A percentile compares a stretch with the other conserved stretches of the same genome.
These are phyloP conservation scores for Rhincodon typus DNA, from an alignment of 2,797 vertebrate genomes.

Conservation along the genomic window DNA sequence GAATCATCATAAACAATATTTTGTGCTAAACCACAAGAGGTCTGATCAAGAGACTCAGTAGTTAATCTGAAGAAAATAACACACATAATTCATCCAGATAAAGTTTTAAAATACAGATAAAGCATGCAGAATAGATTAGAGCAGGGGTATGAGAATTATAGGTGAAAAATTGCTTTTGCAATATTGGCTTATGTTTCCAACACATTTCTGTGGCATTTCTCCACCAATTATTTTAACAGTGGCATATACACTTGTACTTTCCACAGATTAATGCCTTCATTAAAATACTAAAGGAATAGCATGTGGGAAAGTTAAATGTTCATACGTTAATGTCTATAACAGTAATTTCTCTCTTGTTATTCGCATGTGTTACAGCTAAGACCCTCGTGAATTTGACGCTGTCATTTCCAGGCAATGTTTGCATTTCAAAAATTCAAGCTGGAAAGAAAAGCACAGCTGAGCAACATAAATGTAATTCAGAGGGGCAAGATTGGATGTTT, in stretches of 20 bases:
- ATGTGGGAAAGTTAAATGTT: background rate
- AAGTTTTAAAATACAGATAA: background rate
- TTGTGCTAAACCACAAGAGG: background rate
- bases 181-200: background rate
- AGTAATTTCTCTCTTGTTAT: background rate
- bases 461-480: constrained; percentile 48
- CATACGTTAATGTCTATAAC: background rate
- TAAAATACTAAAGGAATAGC: background rate
- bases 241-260: background rate
- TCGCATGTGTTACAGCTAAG: background rate
- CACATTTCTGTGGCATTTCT: background rate
- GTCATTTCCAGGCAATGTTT: constrained; percentile 35
- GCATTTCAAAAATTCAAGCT: constrained; percentile 31
- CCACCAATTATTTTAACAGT: background rate
- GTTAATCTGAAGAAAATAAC: background rate
- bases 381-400: constrained; percentile 12
- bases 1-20: background rate
- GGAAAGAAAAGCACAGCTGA: constrained; percentile 55
- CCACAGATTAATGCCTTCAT: background rate
- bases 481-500: constrained; percentile 70
- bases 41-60: background rate
- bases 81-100: background rate
- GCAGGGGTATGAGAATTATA: background rate
- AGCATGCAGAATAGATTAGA: background rate
- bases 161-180: background rate